Percentiles rank a stretch among this genome's conserved stretches.
Conservation (phyloP, 2,888 invertebrate genomes). For the Cataglyphis albicans region DNA sequence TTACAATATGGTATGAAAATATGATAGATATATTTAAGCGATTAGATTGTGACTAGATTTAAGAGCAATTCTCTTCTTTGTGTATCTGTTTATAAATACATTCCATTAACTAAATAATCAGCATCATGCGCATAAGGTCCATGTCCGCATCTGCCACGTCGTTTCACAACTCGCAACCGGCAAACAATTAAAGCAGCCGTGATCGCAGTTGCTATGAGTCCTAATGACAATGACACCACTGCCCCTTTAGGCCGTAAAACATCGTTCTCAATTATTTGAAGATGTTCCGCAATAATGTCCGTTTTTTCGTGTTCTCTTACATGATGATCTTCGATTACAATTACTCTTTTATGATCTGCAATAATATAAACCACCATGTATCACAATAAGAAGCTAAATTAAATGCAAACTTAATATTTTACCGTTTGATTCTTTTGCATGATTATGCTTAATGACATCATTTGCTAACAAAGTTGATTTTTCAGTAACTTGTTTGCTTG, state of each 20-base stretch:
- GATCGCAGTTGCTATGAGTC: constrained; percentile 92
- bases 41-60: constrained; percentile 39
- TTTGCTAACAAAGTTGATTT: constrained; percentile 46
- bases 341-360: constrained; percentile 66
- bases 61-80: constrained; percentile 36
- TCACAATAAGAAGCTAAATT: background rate
- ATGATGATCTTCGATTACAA: constrained; percentile 68
- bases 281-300: constrained; percentile 77
- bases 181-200: constrained; percentile 94
- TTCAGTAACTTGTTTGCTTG: constrained; percentile 46
- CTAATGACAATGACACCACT: constrained; percentile 92
- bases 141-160: constrained; percentile 92
- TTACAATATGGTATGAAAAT: constrained; percentile 63
- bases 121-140: constrained; percentile 96
- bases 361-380: background rate
- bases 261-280: constrained; percentile 76
- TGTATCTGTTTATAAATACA: constrained; percentile 92
- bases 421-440: constrained; percentile 65
- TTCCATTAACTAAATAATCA: constrained; percentile 98
- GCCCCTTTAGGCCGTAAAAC: constrained; percentile 91
- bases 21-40: constrained; percentile 49
- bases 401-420: background rate
- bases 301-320: constrained; percentile 63
- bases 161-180: constrained; percentile 93
- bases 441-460: constrained; percentile 55